Conservation (phyloP, 1,140 invertebrate genomes). For the Helicoverpa zea region DNA sequence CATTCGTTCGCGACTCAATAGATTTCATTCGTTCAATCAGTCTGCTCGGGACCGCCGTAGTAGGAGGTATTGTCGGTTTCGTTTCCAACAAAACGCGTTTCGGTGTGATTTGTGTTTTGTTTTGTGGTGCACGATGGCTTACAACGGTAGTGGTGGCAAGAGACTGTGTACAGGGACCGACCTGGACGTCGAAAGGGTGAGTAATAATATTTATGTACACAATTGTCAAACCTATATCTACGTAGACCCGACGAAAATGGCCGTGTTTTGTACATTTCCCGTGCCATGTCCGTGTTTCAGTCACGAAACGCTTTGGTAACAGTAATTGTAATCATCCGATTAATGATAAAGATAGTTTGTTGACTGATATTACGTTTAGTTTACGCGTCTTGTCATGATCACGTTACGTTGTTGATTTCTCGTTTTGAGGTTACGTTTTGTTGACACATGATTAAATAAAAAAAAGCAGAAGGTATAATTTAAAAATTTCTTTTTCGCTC, state of each 20-base stretch:
- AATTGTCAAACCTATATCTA: conserved; percentile 68
- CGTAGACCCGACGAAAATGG: conserved; percentile 79
- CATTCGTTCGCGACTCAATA: conserved; percentile 67
- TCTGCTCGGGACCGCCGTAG: conserved; percentile 74
- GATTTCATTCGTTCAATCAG: conserved; percentile 80
- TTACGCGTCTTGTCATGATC: conserved; percentile 65
- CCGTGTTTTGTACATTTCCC: conserved; percentile 79
- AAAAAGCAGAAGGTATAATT: conserved; percentile 45
- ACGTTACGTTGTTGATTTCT: conserved; percentile 81
- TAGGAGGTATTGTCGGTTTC: conserved; percentile 70
- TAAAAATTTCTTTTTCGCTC: conserved; percentile 50
- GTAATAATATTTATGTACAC: conserved; percentile 59
- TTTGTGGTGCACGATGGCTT: conserved; percentile 86
- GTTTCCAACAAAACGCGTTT: conserved; percentile 75
- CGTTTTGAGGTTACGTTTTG: conserved; percentile 83
- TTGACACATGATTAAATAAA: conserved; percentile 71
- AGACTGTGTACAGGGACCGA: conserved; percentile 84
- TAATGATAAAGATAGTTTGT: conserved; percentile 46
- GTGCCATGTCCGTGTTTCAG: conserved; percentile 67
- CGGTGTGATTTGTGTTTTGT: conserved; percentile 86
- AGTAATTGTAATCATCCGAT: conserved; percentile 36
- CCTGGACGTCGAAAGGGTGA: conserved; percentile 84
- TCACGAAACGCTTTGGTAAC: conserved; percentile 38
- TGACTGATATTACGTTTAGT: conserved; percentile 46
- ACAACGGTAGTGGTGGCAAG: conserved; percentile 86